Evolutionary conservation across 92 coral and sea anemone genomes (phyloP), one percentile per base, ranked within the genome.

Genomic region (Metridium senile): DNA sequence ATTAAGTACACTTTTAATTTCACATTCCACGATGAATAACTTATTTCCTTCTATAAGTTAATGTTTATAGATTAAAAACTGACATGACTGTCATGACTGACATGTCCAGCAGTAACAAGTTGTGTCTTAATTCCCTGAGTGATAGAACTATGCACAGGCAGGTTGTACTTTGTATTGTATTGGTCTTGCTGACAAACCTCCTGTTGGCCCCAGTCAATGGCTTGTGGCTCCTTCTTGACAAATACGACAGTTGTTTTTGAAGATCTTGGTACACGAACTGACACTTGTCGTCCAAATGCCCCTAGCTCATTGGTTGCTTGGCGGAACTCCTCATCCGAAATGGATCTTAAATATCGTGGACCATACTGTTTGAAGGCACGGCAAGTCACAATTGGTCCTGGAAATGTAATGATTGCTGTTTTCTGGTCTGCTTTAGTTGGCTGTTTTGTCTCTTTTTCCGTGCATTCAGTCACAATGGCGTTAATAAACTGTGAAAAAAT

Each of bases 381-480:
- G 47, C 71, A 66, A 29, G 22, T 28, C 18, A 66, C 71, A 16
- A 66, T n/a, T 33, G 71, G 71, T 66, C 71, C 71, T 20, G 46
- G 46, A 43, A 66, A 66, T 11, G n/a, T 1, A 17, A 66, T 9
- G 1, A 66, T 28, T 66, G 71, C 71, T 16, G 20, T 11, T 30
- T 65, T 31, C 7, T 1, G 7, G 33, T n/a, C 71, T 0, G 23
- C 43, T 16, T 66, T 66, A 16, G 71, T 28, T 29, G 71, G 71
- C 68, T 62, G 68, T 30, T 23, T 62, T 16, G 68, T 29, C 33
- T 62, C 68, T 11, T 62, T 62, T 62, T 65, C 71, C 9, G 28
- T 43, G 45, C 71, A 66, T 31, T 27, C 71, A 65, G 43, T 65
- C 1, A 65, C 45, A 31, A 65, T 66, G 71, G 18, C 26, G 46